Base-by-base conservation (phyloP, 2,888 invertebrate species). In the Drosophila silvestris region DNA sequence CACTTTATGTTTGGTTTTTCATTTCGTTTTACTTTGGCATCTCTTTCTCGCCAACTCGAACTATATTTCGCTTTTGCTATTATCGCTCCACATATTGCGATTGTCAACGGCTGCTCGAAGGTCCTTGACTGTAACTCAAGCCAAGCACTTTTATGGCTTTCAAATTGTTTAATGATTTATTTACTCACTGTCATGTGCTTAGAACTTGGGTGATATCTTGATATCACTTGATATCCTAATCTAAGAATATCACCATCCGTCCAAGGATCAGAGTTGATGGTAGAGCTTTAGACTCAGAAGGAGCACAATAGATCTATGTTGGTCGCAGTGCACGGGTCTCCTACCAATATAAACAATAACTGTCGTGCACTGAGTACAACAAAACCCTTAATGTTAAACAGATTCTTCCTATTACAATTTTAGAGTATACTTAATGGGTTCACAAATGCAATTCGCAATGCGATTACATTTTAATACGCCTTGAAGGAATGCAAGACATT, bases 1-100 rank as follows among this genome's bases (percentile, higher is more conserved):
- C 81, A 74, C 81, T 77, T 81, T 77, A 69, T 66, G 52, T 75
- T 75, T 81, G 79, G 69, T 70, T 81, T 81, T 78, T 69, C 72
- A 74, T 75, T 81, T 81, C 81, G 72, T 59, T 73, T 78, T 74
- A 75, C 75, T 75, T 75, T 75, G 65, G 50, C 65, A 39, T 65
- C 30, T 51, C 41, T 37, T 26, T 28, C 50, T 3, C 56, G 28
- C 35, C 37, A 61, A 30, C 69, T 66, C n/a, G 19, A 62, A 51
- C 9, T 64, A 26, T 22, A 19, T 59, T 66, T 74, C 60, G 50
- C 51, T 60, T 64, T 63, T 74, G 30, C 44, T 58, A 54, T 75
- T 64, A 71, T 74, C 70, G 74, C 68, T 51, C 56, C 70, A 65
- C 64, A 67, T 74, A 70, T 74, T 68, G 74, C 65, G 66, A 77